phyloP scores from a whole-genome alignment of 2,113 vertebrate genomes.

The Arenaria interpres region DNA sequence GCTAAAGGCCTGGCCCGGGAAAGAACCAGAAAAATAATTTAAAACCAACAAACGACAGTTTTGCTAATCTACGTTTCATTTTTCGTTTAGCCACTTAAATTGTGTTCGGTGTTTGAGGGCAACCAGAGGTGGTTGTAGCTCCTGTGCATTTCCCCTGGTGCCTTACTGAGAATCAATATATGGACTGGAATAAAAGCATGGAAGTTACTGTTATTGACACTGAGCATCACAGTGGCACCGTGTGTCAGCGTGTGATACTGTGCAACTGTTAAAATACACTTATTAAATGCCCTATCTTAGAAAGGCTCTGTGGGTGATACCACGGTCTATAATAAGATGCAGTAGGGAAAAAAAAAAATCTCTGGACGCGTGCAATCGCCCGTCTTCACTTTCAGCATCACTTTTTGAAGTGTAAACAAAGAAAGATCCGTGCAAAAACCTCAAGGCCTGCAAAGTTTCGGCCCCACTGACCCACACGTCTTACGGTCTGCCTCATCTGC shows the following conservation, averaged over 20 bases:
- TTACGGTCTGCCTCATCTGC: fast-evolving
- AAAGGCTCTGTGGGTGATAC: neutral
- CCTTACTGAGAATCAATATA: neutral
- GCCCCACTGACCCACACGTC: neutral
- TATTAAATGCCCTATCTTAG: neutral
- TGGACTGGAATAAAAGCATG: neutral
- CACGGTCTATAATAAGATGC: fast-evolving
- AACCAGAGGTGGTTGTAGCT: neutral
- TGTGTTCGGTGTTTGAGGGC: neutral
- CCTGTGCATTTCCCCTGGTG: neutral
- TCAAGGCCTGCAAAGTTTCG: neutral
- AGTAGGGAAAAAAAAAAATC: fast-evolving
- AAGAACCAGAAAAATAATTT: neutral
- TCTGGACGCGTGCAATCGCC: neutral
- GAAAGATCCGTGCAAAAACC: neutral
- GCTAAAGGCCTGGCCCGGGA: neutral
- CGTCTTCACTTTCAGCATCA: neutral
- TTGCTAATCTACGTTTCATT: neutral
- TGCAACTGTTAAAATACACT: neutral
- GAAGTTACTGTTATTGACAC: neutral
- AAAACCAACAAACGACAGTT: neutral
- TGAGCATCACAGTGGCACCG: neutral
- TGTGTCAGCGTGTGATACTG: neutral
- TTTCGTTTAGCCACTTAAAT: neutral
- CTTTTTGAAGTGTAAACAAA: neutral